A percentile compares a stretch with the other conserved stretches of the same genome.
Evolutionary conservation across 30 jellyfish, hydroid and myxozoan species (phyloP).

Genomic region (Phacellophora camtschatica): DNA sequence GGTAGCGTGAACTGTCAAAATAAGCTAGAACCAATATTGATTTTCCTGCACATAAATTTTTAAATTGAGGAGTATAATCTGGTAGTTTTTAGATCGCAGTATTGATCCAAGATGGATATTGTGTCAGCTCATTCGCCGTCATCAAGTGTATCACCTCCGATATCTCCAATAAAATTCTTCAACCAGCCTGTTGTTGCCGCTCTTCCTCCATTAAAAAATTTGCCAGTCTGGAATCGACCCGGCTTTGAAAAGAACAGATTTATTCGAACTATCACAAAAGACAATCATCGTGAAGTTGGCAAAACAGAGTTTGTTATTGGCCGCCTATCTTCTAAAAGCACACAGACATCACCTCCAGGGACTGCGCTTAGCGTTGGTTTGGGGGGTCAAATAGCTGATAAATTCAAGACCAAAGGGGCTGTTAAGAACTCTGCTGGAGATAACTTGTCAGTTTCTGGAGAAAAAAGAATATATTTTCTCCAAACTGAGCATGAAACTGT

Average conservation of each 20-base stretch:
- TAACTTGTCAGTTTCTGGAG: background rate
- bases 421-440: background rate
- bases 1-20: no score
- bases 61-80: no score
- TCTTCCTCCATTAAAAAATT: conserved; percentile 62
- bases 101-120: conserved; percentile 67
- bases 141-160: conserved; percentile 75
- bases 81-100: no score
- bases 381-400: background rate
- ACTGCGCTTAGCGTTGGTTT: conserved; percentile 2
- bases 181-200: conserved; percentile 13
- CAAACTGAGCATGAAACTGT: conserved; percentile 71
- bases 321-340: conserved; percentile 24
- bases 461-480: conserved; percentile 52
- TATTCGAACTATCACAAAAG: conserved; percentile 62
- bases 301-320: conserved; percentile 24
- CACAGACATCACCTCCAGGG: conserved; percentile 67
- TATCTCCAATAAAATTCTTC: conserved; percentile 58
- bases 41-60: no score
- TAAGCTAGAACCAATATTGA: no score
- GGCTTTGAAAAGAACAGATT: conserved; percentile 52
- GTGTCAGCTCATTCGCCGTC: conserved; percentile 57
- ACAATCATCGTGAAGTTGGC: conserved; percentile 49
- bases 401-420: background rate
- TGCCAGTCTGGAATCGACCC: conserved; percentile 73